These are phyloP conservation scores for Argya squamiceps DNA, from an alignment of 2,797 vertebrate species.

Conservation along the genomic window DNA sequence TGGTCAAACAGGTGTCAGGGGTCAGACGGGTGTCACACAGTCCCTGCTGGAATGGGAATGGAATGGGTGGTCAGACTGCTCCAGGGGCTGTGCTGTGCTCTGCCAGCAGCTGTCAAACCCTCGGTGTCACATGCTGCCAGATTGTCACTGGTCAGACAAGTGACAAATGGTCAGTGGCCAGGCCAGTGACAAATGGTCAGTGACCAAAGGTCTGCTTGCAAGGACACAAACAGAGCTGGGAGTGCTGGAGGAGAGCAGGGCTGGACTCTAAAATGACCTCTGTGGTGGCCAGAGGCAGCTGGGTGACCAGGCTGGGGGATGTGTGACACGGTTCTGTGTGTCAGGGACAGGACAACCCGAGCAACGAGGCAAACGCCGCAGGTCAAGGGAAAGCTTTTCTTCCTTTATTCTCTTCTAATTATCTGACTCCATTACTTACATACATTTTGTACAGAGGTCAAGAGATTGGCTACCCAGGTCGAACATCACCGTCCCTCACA, in stretches of 20 bases:
- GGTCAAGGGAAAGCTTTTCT: too few species aligned
- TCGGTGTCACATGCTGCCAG: fast-evolving
- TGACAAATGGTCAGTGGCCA: not conserved
- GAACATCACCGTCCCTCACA: too few species aligned
- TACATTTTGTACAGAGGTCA: too few species aligned
- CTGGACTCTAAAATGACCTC: not conserved
- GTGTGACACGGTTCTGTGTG: fast-evolving
- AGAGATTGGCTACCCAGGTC: too few species aligned
- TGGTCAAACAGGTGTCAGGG: not conserved
- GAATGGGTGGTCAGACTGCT: not conserved
- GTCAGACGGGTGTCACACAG: not conserved
- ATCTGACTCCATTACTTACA: too few species aligned
- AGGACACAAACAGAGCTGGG: fast-evolving
- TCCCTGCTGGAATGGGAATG: fast-evolving
- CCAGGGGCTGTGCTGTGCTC: not conserved
- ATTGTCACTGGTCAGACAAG: not conserved
- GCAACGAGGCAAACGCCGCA: too few species aligned
- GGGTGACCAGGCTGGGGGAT: not conserved
- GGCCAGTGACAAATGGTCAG: not conserved
- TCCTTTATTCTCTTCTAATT: too few species aligned
- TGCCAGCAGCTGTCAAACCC: fast-evolving
- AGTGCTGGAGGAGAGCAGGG: fast-evolving
- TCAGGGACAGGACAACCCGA: too few species aligned
- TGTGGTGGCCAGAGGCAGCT: not conserved
- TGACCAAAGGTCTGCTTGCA: fast-evolving